These are phyloP conservation scores for Epinotia demarniana DNA, from an alignment of 2,888 invertebrate species.

Conservation along the genomic window DNA sequence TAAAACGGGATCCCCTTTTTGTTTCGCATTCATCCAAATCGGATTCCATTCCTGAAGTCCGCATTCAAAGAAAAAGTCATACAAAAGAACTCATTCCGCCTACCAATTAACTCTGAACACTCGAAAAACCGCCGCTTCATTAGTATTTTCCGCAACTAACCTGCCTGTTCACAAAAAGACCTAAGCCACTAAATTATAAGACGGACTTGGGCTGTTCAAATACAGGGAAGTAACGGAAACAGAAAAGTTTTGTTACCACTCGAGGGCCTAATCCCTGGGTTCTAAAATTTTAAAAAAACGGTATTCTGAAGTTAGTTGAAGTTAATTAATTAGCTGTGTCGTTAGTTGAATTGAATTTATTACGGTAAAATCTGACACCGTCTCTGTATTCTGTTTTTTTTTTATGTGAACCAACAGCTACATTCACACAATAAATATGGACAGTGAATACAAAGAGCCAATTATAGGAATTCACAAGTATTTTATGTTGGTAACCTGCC, in stretches of 20 bases:
- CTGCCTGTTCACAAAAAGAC: not conserved
- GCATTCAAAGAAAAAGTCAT: constrained; percentile 29
- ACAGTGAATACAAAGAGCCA: too few species aligned
- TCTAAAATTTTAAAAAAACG: constrained; percentile 10
- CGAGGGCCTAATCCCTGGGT: constrained; percentile 5
- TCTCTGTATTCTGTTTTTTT: too few species aligned
- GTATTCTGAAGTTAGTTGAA: not conserved
- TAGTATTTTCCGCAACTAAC: constrained; percentile 11
- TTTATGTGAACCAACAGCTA: not conserved
- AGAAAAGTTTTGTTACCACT: constrained; percentile 14
- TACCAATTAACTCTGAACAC: constrained; percentile 30
- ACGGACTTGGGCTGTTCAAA: not conserved
- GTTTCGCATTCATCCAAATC: constrained; percentile 5
- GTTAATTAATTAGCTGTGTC: not conserved
- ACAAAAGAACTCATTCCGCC: constrained; percentile 17
- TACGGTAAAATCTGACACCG: too few species aligned
- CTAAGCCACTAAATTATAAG: not conserved
- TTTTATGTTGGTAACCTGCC: too few species aligned
- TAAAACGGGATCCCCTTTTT: not conserved
- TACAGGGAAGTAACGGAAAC: not conserved
- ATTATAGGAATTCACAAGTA: too few species aligned
- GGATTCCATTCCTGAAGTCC: constrained; percentile 1
- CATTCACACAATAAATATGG: too few species aligned
- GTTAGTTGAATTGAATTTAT: not conserved
- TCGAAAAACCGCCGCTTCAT: constrained; percentile 20